Base-by-base conservation (phyloP, 1,140 invertebrate genomes). In the Penaeus indicus region DNA sequence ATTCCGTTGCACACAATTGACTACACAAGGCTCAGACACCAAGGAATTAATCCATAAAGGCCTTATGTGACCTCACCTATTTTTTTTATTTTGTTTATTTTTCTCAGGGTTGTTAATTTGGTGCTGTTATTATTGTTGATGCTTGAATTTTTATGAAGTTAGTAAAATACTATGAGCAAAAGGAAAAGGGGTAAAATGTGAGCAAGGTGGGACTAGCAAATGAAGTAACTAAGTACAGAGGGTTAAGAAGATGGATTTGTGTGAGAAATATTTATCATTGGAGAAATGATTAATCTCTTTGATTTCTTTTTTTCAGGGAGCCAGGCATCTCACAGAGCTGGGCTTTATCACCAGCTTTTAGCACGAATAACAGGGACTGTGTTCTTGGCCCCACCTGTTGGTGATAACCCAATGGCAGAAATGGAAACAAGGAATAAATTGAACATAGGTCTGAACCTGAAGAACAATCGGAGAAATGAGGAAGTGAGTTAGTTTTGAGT, bases 371-470 rank as follows among this genome's bases (percentile, higher is more conserved):
- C 97, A 0, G 97, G 97, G 1, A 95, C 95, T 86, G 91, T 88
- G 13, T 90, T 87, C 62, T 75, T 89, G 81, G 85, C 62, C 90
- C 92, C 62, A 90, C 85, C 79, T 60, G 77, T 84, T 60, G 25
- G 61, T 25, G 38, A 81, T 64, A 88, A 89, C 79, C 61, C 63
- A 54, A 67, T 89, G n/a, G 82, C 64, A 22, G 90, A 91, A 27
- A 69, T 83, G 21, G 91, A 91, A 22, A 86, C 86, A 72, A 83
- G 64, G 11, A 92, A 93, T n/a, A 96, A 95, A 92, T 92, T 96
- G 38, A 99, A 99, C 92, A 94, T 99, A 54, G 98, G 98, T 0
- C 93, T 99, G 19, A 97, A 98, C 92, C 93, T 99, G 1, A 99
- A 99, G 92, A 97, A 96, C 91, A 97, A 96, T 82, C 97, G 97